Percentiles rank a stretch among this genome's conserved stretches.
These are phyloP conservation scores for Drosophila histrio DNA, from an alignment of 2,888 invertebrate genomes.

Conservation along the genomic window DNA sequence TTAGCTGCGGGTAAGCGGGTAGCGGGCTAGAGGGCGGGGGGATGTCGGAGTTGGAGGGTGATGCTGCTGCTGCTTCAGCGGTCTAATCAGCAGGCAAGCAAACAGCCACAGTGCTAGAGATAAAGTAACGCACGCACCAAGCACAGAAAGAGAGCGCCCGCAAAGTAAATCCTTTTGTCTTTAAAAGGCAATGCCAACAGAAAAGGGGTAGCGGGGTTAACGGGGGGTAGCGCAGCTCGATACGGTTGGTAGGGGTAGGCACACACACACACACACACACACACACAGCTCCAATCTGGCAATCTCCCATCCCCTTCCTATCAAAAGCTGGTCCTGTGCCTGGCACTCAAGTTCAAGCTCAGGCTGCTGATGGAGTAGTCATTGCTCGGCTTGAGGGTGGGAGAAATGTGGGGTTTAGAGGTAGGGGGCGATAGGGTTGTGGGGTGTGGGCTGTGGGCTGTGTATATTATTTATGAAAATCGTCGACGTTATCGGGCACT, in stretches of 20 bases:
- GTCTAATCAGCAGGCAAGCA: constrained; percentile 76
- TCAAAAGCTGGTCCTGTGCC: constrained; percentile 22
- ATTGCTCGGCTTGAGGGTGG: not conserved
- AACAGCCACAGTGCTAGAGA: constrained; percentile 68
- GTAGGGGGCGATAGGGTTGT: not conserved
- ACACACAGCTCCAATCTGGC: constrained; percentile 5
- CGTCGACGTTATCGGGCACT: constrained; percentile 81
- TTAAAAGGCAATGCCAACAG: constrained; percentile 53
- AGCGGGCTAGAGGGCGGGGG: not conserved
- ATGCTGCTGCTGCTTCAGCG: constrained; percentile 36
- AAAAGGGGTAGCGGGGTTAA: not conserved
- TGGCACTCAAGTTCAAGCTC: constrained; percentile 48
- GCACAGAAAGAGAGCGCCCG: constrained; percentile 21
- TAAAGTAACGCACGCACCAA: constrained; percentile 55
- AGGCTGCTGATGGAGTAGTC: constrained; percentile 50
- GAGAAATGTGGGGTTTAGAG: not conserved
- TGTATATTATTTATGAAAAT: constrained; percentile 83
- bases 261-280: constrained; percentile 35
- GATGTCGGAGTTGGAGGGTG: not conserved
- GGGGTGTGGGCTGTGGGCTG: constrained; percentile 18
- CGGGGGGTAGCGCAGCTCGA: too few relatives aligned
- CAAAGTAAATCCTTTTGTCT: constrained; percentile 77
- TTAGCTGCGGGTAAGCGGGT: constrained; percentile 52
- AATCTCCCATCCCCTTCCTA: constrained; percentile 31
- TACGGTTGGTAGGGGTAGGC: not conserved